Evolutionary conservation across 2,888 invertebrate genomes (phyloP).

Genomic region (Aphrophora alni): DNA sequence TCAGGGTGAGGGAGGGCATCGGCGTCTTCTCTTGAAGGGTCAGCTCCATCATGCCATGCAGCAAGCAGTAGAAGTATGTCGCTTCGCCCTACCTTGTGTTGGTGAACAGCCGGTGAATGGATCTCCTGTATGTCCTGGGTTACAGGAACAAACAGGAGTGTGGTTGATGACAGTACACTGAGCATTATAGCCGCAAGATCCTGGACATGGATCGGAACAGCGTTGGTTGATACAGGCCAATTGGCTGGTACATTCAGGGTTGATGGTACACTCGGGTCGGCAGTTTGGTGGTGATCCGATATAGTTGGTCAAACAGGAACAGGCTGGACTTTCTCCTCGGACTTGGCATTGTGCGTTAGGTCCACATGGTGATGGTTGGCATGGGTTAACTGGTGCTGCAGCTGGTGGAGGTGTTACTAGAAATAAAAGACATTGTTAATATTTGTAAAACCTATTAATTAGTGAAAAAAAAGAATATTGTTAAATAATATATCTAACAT

Average conservation of each 20-base stretch:
- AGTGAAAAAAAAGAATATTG: not conserved
- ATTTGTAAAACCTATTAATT: not conserved
- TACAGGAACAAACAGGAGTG: constrained; percentile 58
- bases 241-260: constrained; percentile 76
- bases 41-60: constrained; percentile 44
- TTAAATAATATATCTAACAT: too few species aligned
- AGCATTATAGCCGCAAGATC: constrained; percentile 59
- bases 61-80: constrained; percentile 49
- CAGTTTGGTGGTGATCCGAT: constrained; percentile 83
- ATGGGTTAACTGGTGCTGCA: constrained; percentile 60
- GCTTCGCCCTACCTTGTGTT: constrained; percentile 56
- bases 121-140: constrained; percentile 57
- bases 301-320: constrained; percentile 79
- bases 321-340: constrained; percentile 76
- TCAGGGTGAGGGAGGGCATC: not conserved
- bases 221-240: constrained; percentile 79
- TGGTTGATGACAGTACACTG: constrained; percentile 58
- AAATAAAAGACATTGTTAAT: constrained; percentile 1
- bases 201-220: constrained; percentile 80
- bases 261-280: constrained; percentile 80
- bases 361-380: constrained; percentile 77
- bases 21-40: constrained; percentile 22
- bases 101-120: constrained; percentile 53
- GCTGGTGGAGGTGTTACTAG: constrained; percentile 45
- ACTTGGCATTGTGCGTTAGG: constrained; percentile 72